These are phyloP conservation scores for Leuciscus waleckii DNA, from an alignment of 2,797 vertebrate genomes.

Conservation along the genomic window DNA sequence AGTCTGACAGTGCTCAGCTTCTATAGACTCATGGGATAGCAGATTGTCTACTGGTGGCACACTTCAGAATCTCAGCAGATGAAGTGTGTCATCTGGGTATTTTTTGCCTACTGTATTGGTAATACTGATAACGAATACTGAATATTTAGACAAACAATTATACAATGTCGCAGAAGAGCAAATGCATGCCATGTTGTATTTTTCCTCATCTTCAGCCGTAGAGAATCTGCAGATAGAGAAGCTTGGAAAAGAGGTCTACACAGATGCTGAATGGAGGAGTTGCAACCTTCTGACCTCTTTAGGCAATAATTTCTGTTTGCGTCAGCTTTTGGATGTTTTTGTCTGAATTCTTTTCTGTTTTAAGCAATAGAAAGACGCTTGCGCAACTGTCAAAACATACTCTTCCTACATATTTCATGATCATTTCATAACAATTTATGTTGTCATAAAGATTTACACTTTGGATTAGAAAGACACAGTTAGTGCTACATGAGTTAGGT, in stretches of 20 bases:
- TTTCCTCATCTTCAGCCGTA: background rate
- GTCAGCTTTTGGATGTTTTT: conserved; percentile 28
- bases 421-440: conserved; percentile 4
- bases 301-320: background rate
- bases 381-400: conserved; percentile 1
- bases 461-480: background rate
- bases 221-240: background rate
- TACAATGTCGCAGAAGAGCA: background rate
- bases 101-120: conserved; percentile 4
- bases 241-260: background rate
- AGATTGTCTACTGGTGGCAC: background rate
- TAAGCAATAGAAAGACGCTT: background rate
- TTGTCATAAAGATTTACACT: background rate
- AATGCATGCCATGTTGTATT: background rate
- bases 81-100: conserved; percentile 15
- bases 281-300: background rate
- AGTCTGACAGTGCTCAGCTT: conserved; percentile 6
- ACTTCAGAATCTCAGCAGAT: conserved; percentile 14
- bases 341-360: conserved; percentile 25
- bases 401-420: background rate
- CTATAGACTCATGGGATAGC: background rate
- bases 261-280: conserved; percentile 21
- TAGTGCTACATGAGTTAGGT: background rate
- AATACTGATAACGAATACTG: background rate
- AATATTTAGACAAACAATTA: background rate